Evolutionary conservation across 2,113 vertebrate species (phyloP).

Genomic region (Ageneiosus marmoratus): DNA sequence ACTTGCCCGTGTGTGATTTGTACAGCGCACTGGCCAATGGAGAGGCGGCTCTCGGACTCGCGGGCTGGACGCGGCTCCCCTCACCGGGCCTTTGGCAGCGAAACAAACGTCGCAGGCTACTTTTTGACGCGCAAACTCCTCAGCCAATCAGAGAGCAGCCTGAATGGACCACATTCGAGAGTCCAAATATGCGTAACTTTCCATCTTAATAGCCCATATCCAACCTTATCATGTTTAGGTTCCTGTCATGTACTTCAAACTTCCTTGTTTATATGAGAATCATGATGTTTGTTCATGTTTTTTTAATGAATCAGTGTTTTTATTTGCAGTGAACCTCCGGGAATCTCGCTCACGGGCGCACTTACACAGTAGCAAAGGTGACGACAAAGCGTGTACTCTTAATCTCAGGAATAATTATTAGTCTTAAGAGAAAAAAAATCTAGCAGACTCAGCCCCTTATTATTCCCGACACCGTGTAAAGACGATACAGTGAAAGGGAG

Average conservation of each 20-base stretch:
- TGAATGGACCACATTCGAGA: conserved; percentile 79
- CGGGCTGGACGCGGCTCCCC: conserved; percentile 86
- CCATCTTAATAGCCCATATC: conserved; percentile 67
- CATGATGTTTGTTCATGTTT: neutral
- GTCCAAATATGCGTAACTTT: conserved; percentile 35
- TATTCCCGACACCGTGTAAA: conserved; percentile 13
- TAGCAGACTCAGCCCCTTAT: conserved; percentile 31
- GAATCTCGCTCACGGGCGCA: conserved; percentile 1
- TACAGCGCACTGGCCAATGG: conserved; percentile 75
- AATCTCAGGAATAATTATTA: conserved; percentile 34
- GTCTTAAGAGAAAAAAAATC: conserved; percentile 24
- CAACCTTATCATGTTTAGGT: conserved; percentile 2
- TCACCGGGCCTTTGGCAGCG: conserved; percentile 87
- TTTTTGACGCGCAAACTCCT: conserved; percentile 97
- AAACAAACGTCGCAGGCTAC: conserved; percentile 94
- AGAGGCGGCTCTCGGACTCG: conserved; percentile 65
- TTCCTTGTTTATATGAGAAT: neutral
- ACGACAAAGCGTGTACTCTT: conserved; percentile 25
- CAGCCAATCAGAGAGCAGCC: conserved; percentile 93
- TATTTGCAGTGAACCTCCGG: neutral
- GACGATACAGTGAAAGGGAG: conserved; percentile 9
- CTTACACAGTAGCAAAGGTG: conserved; percentile 28
- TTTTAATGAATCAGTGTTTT: neutral
- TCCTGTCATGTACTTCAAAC: neutral
- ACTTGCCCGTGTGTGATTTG: conserved; percentile 76